These are phyloP conservation scores for Rhabdomys dilectus DNA, from an alignment of 2,113 vertebrate genomes.

Conservation along the genomic window DNA sequence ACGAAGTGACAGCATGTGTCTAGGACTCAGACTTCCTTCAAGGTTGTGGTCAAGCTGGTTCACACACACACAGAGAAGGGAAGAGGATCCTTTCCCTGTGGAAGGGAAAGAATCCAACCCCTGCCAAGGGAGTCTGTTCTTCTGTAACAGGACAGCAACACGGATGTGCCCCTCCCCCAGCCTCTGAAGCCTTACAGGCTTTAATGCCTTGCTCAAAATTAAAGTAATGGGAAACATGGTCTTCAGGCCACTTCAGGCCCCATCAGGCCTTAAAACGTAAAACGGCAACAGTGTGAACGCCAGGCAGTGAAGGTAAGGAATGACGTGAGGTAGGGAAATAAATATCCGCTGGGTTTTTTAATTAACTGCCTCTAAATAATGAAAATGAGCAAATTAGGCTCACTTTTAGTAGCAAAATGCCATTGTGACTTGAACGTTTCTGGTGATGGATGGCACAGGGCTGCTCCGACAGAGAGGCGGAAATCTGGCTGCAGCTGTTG, in stretches of 20 bases:
- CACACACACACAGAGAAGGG: not conserved
- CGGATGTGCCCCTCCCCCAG: not conserved
- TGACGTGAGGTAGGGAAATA: constrained; percentile 61
- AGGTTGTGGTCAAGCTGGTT: not conserved
- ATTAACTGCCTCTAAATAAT: constrained; percentile 81
- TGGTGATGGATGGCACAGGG: not conserved
- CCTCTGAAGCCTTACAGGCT: constrained; percentile 14
- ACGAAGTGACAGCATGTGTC: not conserved
- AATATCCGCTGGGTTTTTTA: constrained; percentile 68
- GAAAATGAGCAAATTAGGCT: constrained; percentile 73
- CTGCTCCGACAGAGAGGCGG: not conserved
- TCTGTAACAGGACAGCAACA: not conserved
- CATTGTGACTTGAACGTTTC: constrained; percentile 46
- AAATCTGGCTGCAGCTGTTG: not conserved
- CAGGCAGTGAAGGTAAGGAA: constrained; percentile 37
- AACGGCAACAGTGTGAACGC: constrained; percentile 25
- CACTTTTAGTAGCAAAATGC: constrained; percentile 52
- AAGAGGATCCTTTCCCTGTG: rapidly evolving
- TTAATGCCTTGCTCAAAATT: constrained; percentile 60
- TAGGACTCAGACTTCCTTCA: not conserved
- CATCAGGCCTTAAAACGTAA: constrained; percentile 45
- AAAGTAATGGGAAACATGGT: constrained; percentile 63
- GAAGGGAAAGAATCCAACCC: not conserved
- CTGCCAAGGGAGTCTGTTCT: not conserved
- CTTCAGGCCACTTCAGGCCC: not conserved